Evolutionary conservation across 1,140 invertebrate species (phyloP).

Genomic region (Diachasma alloeum): DNA sequence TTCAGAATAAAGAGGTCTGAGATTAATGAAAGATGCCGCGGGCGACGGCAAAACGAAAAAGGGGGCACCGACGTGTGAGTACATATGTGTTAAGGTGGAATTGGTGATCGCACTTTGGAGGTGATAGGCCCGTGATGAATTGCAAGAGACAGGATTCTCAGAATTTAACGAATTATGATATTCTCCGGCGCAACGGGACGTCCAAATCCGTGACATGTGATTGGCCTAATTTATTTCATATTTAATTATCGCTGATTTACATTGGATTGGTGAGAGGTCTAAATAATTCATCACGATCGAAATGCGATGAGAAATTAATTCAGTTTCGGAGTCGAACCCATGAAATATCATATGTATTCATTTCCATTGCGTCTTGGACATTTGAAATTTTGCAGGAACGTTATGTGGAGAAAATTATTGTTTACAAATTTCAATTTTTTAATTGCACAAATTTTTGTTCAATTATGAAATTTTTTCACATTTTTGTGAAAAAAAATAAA

Average conservation of each 20-base stretch:
- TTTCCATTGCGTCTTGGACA: too few relatives aligned
- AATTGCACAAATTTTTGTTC: too few relatives aligned
- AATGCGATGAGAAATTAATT: not conserved
- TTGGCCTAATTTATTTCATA: constrained; percentile 60
- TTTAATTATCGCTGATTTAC: constrained; percentile 53
- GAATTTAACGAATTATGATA: constrained; percentile 13
- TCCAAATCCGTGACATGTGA: constrained; percentile 40
- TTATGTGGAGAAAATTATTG: too few relatives aligned
- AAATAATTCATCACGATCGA: not conserved
- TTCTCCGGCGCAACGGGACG: constrained; percentile 21
- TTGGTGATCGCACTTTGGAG: constrained; percentile 24
- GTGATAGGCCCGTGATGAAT: constrained; percentile 11
- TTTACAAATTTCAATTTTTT: too few relatives aligned
- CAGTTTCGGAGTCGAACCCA: too few relatives aligned
- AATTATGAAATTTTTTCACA: too few relatives aligned
- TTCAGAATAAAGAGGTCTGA: constrained; percentile 54
- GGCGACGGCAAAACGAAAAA: constrained; percentile 55
- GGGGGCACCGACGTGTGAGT: constrained; percentile 33
- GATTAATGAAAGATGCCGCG: constrained; percentile 62
- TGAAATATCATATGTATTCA: too few relatives aligned
- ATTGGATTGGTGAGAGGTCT: not conserved
- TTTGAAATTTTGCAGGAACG: too few relatives aligned
- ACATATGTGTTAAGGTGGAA: constrained; percentile 15
- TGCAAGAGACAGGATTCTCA: not conserved
- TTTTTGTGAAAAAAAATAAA: too few relatives aligned